phyloP scores from a whole-genome alignment of 2,113 vertebrate genomes.

The Jaculus jaculus region DNA sequence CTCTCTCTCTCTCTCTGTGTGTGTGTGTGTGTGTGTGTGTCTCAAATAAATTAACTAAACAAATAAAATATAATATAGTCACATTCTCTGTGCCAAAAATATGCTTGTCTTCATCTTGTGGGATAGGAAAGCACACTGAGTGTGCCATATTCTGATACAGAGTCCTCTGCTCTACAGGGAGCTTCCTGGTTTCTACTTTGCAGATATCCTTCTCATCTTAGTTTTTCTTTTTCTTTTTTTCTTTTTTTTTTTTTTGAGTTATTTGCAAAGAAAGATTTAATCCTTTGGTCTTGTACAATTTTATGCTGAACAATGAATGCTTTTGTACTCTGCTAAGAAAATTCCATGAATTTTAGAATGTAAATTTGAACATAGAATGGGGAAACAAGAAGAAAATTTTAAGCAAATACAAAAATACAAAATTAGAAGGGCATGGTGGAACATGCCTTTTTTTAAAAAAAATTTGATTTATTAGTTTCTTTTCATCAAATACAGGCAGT shows the following conservation, averaged over 20 bases:
- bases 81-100: slow-evolving; percentile 16
- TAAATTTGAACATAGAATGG: not conserved
- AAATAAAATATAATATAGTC: not conserved
- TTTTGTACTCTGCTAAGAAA: not conserved
- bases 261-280: not conserved
- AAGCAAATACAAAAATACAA: too few species aligned
- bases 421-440: too few species aligned
- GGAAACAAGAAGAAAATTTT: too few species aligned
- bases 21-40: too few species aligned
- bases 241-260: too few species aligned
- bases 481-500: too few species aligned
- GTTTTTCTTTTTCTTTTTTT: not conserved
- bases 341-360: not conserved
- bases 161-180: not conserved
- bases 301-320: not conserved
- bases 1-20: too few species aligned
- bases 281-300: not conserved
- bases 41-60: too few species aligned
- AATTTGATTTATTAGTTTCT: too few species aligned
- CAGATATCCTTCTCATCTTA: not conserved
- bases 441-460: too few species aligned
- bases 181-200: not conserved
- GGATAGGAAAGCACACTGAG: not conserved
- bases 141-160: not conserved
- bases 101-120: not conserved